A percentile compares a stretch with the other conserved stretches of the same genome.
Conservation (phyloP, 64 coral and sea anemone species). For the Montipora foliosa region DNA sequence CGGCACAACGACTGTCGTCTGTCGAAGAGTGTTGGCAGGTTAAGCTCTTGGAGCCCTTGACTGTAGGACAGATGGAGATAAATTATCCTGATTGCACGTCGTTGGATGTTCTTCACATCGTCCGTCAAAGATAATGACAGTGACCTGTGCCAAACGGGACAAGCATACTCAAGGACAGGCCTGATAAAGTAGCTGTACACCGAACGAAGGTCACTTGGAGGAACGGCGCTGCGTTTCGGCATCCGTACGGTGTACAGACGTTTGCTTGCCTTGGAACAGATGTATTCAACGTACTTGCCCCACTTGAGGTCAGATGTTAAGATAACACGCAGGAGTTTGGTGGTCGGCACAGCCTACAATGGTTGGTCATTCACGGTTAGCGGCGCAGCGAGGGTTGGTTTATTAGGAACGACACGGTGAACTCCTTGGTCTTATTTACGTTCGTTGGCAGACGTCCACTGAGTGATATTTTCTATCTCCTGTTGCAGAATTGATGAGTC, state of each 20-base stretch:
- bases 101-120: no score
- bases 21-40: not conserved
- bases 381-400: no score
- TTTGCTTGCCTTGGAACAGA: no score
- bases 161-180: constrained; percentile 30
- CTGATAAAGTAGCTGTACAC: constrained; percentile 3
- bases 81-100: no score
- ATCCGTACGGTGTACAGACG: not conserved
- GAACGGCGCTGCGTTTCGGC: constrained; percentile 2
- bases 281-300: no score
- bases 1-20: not conserved
- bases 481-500: no score
- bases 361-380: not conserved
- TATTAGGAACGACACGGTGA: not conserved
- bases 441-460: no score
- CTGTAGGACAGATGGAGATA: not conserved
- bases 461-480: no score
- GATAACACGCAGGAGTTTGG: constrained; percentile 46
- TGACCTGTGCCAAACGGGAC: constrained; percentile 13
- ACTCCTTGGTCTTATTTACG: constrained; percentile 15
- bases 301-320: constrained; percentile 1
- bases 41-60: not conserved
- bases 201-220: not conserved
- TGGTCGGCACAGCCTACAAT: constrained; percentile 41
- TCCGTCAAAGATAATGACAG: no score